These are phyloP conservation scores for Ptilorrhoa leucosticta DNA, from an alignment of 2,113 vertebrate genomes.

Conservation along the genomic window DNA sequence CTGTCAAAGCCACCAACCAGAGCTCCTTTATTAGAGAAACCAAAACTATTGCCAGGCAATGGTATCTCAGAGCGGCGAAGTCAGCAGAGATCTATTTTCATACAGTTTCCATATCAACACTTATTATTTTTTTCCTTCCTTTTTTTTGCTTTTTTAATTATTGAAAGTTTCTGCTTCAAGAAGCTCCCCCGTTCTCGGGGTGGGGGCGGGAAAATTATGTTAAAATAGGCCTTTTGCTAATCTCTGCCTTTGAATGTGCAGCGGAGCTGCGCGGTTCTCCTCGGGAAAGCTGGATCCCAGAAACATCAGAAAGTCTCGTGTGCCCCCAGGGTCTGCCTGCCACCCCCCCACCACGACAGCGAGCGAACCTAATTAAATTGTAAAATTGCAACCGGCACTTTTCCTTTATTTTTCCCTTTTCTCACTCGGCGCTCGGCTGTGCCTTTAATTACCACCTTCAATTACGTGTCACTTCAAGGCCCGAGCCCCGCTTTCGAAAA, in stretches of 20 bases:
- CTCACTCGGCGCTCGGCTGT: not conserved
- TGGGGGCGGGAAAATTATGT: not conserved
- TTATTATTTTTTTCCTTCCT: not conserved
- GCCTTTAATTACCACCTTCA: constrained; percentile 18
- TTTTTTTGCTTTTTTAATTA: not conserved
- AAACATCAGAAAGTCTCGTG: not conserved
- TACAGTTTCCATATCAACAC: not conserved
- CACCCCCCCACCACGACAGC: not conserved
- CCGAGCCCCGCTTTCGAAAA: not conserved
- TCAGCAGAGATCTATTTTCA: not conserved
- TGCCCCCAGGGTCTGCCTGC: not conserved
- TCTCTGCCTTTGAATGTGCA: not conserved
- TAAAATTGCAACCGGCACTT: not conserved
- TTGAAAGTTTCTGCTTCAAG: not conserved
- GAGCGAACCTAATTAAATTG: not conserved
- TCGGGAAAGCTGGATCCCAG: not conserved
- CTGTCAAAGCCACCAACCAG: not conserved
- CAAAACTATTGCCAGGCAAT: not conserved
- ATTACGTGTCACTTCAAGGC: not conserved
- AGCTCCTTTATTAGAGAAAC: not conserved
- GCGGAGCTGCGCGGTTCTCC: not conserved
- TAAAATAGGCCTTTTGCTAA: not conserved
- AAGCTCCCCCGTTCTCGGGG: not conserved
- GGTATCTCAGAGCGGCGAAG: not conserved
- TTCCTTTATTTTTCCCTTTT: not conserved